These are phyloP conservation scores for Darevskia mixta DNA, from an alignment of 2,797 vertebrate species.

Conservation along the genomic window DNA sequence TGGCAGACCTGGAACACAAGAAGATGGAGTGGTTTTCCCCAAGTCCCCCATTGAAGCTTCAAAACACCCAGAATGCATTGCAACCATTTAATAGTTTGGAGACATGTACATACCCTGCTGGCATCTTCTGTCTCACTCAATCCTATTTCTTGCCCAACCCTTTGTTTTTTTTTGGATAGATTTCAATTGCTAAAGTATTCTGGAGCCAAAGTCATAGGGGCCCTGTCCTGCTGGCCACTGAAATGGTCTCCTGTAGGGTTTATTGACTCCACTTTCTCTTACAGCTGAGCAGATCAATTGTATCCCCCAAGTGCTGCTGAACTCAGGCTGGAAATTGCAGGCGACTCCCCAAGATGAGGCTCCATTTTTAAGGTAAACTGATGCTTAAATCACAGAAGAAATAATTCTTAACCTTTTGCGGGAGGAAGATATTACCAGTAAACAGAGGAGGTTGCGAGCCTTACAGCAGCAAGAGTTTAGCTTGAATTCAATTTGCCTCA, in stretches of 20 bases:
- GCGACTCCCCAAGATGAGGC: not conserved
- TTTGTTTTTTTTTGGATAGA: not conserved
- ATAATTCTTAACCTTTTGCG: not conserved
- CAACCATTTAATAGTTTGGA: not conserved
- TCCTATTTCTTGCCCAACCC: not conserved
- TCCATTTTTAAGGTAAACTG: not conserved
- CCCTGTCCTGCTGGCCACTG: not conserved
- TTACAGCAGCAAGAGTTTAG: not conserved
- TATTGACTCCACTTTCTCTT: not conserved
- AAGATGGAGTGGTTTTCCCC: too few species aligned
- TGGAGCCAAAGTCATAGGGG: fast-evolving
- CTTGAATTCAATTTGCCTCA: not conserved
- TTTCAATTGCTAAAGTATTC: not conserved
- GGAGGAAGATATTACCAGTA: not conserved
- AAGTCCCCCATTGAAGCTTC: too few species aligned
- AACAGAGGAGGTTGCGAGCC: not conserved
- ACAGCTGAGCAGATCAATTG: not conserved
- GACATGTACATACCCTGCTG: too few species aligned
- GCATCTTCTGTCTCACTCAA: not conserved
- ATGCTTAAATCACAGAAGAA: not conserved
- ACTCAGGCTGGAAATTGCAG: not conserved
- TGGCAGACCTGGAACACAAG: not conserved
- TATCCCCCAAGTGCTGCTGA: not conserved
- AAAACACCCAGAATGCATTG: not conserved
- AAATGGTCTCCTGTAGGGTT: not conserved